phyloP scores from a whole-genome alignment of 2,888 invertebrate species.

The Anaspis maculata region DNA sequence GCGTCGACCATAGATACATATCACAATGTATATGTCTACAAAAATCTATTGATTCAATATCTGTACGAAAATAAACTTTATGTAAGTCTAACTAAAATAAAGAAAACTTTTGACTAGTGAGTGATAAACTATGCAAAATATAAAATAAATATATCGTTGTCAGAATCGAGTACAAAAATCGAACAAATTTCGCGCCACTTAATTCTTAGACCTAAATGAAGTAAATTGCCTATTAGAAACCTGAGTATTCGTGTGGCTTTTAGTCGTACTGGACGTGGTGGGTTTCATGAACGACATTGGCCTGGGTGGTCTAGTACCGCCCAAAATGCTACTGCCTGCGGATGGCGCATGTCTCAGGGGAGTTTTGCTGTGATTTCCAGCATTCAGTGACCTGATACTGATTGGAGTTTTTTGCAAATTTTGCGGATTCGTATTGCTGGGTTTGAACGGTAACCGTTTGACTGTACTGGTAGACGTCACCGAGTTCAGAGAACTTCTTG shows the following conservation, averaged over 20 bases:
- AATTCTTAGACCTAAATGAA: slow-evolving; percentile 19
- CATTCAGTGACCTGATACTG: background rate
- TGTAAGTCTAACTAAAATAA: too few species aligned
- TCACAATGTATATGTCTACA: too few species aligned
- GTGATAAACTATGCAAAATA: too few species aligned
- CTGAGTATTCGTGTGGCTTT: slow-evolving; percentile 30
- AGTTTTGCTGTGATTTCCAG: slow-evolving; percentile 14
- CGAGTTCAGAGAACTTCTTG: slow-evolving; percentile 76
- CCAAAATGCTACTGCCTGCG: slow-evolving; percentile 39
- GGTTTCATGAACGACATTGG: slow-evolving; percentile 71
- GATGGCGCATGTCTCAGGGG: slow-evolving; percentile 47
- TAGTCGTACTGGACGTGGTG: slow-evolving; percentile 75
- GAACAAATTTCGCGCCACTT: background rate
- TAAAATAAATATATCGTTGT: too few species aligned
- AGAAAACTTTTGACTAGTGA: too few species aligned
- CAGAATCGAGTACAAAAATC: background rate
- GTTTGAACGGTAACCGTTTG: slow-evolving; percentile 51
- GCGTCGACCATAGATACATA: too few species aligned
- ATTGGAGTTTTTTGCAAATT: too few species aligned
- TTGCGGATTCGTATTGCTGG: background rate
- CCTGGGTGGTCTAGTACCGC: slow-evolving; percentile 37
- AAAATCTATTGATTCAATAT: too few species aligned
- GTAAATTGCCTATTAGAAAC: slow-evolving; percentile 7
- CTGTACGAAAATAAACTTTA: too few species aligned
- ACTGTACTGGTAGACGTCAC: slow-evolving; percentile 72